Evolutionary conservation across 2,797 vertebrate genomes (phyloP).

Genomic region (Siniperca scherzeri): DNA sequence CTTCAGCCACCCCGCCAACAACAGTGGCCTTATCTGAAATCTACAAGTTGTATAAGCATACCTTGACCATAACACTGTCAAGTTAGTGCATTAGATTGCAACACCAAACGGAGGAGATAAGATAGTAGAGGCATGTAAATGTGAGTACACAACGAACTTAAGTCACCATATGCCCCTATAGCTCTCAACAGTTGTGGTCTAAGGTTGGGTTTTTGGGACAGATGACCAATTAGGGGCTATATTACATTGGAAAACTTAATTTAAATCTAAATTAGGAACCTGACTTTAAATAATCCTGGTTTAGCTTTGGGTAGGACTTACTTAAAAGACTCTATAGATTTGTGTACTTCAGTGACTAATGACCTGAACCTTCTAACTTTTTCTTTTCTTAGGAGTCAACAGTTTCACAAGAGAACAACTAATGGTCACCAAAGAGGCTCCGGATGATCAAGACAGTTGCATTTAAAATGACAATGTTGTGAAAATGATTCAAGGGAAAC

Average conservation of each 20-base stretch:
- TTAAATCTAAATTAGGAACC: background rate
- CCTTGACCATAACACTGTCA: slow-evolving; percentile 74
- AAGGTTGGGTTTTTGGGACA: background rate
- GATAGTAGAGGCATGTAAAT: slow-evolving; percentile 68
- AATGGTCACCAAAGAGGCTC: slow-evolving; percentile 45
- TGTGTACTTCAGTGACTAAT: background rate
- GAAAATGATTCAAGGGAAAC: slow-evolving; percentile 62
- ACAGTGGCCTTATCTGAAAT: slow-evolving; percentile 74
- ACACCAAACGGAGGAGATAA: slow-evolving; percentile 79
- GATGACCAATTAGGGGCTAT: background rate
- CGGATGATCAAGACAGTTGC: slow-evolving; percentile 27
- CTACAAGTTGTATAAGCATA: slow-evolving; percentile 76
- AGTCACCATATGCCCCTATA: slow-evolving; percentile 2
- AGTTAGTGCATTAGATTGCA: slow-evolving; percentile 75
- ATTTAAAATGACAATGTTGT: slow-evolving; percentile 61
- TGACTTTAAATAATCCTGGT: background rate
- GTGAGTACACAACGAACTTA: slow-evolving; percentile 53
- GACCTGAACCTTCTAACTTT: slow-evolving; percentile 4
- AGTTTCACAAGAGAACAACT: slow-evolving; percentile 88
- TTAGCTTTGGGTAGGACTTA: background rate
- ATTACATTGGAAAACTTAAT: background rate
- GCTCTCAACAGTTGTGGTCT: background rate
- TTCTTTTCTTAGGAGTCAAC: slow-evolving; percentile 73
- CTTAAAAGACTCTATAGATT: background rate
- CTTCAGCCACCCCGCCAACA: slow-evolving; percentile 41